A percentile compares a stretch with the other conserved stretches of the same genome.
These are phyloP conservation scores for Amblyraja radiata DNA, from an alignment of 2,797 vertebrate species.

Conservation along the genomic window DNA sequence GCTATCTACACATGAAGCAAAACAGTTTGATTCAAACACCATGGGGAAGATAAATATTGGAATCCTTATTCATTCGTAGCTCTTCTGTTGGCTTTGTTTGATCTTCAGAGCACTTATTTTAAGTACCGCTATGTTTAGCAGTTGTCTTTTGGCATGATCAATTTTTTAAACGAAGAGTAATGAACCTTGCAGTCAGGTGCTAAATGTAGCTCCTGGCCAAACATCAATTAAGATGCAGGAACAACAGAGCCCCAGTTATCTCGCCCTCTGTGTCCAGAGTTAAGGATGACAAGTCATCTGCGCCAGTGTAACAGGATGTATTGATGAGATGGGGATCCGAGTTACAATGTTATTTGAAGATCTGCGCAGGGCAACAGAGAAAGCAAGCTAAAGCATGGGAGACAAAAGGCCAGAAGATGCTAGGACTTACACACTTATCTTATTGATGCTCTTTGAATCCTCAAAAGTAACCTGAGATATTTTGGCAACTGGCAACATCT, in stretches of 20 bases:
- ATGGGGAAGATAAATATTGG: background rate
- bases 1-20: background rate
- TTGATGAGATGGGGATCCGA: background rate
- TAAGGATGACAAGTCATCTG: background rate
- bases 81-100: background rate
- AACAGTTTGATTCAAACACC: conserved; percentile 15
- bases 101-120: background rate
- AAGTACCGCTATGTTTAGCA: background rate
- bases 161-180: background rate
- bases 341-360: background rate
- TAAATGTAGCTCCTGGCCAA: background rate
- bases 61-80: background rate
- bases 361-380: background rate
- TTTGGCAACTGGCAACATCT: background rate
- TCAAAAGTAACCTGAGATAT: background rate
- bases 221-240: background rate
- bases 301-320: background rate
- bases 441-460: background rate
- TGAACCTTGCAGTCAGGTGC: no score
- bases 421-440: background rate
- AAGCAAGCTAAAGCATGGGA: background rate
- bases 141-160: background rate
- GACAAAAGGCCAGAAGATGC: background rate
- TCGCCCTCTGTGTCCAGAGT: background rate
- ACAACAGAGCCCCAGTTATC: background rate